Evolutionary conservation across 2,888 invertebrate species (phyloP).

Genomic region (Hylaea fasciaria): DNA sequence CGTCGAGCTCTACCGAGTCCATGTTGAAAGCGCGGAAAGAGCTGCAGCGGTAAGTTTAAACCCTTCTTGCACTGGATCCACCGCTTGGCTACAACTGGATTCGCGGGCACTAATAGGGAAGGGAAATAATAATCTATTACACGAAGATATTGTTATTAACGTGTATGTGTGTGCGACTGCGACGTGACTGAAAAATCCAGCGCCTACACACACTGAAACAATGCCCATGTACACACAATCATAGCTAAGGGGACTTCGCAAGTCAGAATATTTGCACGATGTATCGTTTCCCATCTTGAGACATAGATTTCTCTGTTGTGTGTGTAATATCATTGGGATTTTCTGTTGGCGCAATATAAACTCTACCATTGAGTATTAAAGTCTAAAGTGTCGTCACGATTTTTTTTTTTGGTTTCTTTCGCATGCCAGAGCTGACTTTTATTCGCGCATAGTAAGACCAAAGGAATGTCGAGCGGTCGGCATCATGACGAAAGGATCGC

Average conservation of each 20-base stretch:
- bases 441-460: constrained; percentile 40
- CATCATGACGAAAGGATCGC: constrained; percentile 34
- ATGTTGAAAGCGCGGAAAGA: constrained; percentile 88
- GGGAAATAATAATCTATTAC: too few relatives aligned
- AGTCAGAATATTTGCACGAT: too few relatives aligned
- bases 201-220: too few relatives aligned
- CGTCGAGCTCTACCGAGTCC: constrained; percentile 94
- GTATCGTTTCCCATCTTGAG: neutral
- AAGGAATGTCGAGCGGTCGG: constrained; percentile 42
- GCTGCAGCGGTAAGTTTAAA: constrained; percentile 88
- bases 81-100: too few relatives aligned
- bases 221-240: too few relatives aligned
- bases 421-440: constrained; percentile 36
- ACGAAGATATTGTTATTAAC: too few relatives aligned
- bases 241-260: too few relatives aligned
- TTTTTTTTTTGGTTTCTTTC: constrained; percentile 31
- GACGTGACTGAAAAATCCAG: too few relatives aligned
- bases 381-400: constrained; percentile 7
- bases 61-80: too few relatives aligned
- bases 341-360: neutral
- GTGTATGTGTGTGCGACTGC: neutral
- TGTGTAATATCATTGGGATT: neutral
- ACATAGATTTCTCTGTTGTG: neutral
- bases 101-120: too few relatives aligned
- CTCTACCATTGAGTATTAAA: constrained; percentile 11